Base-by-base conservation (phyloP, 2,888 invertebrate species). In the Lasioglossum morio region DNA sequence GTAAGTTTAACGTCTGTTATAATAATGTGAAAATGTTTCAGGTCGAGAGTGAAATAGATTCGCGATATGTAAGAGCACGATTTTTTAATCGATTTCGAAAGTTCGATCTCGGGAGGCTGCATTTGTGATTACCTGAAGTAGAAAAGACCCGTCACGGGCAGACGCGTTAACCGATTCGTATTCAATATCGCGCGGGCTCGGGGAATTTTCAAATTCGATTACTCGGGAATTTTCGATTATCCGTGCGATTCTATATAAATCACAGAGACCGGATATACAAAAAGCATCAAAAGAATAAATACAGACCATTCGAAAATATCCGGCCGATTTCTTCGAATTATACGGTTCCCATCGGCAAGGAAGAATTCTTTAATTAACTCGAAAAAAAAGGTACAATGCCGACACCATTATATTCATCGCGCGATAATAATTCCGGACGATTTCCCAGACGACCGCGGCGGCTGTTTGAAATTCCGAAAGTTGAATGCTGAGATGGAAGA, bases 401-500 rank as follows among this genome's bases (percentile, higher is more conserved):
- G 60, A n/a, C 78, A 40, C 16, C 14, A 27, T 43, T 46, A 43
- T 60, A 77, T 43, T 40, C 48, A 46, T 57, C 77, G 53, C 66
- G 43, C 66, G 60, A 76, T 72, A 73, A 83, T 79, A 86, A 74
- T 78, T 69, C 40, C 37, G 43, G 66, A 72, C 79, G 77, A 81
- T 86, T 86, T 86, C 81, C 87, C 83, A 77, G 81, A 86, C 77
- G 76, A 77, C 79, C 78, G 77, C 34, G 27, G 48, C 73, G 27
- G 37, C 73, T 72, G 72, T 76, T 86, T 81, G 76, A 81, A 79
- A 80, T 87, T 82, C 85, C 72, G 60, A 82, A 87, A 84, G 81
- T 90, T 84, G 85, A 89, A 86, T 86, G 81, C 74, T 43, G 77
- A 79, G 85, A 79, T 77, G 89, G 86, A 86, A 81, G 48, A 81